These are phyloP conservation scores for Drosophila putrida DNA, from an alignment of 2,888 invertebrate genomes.

Conservation along the genomic window DNA sequence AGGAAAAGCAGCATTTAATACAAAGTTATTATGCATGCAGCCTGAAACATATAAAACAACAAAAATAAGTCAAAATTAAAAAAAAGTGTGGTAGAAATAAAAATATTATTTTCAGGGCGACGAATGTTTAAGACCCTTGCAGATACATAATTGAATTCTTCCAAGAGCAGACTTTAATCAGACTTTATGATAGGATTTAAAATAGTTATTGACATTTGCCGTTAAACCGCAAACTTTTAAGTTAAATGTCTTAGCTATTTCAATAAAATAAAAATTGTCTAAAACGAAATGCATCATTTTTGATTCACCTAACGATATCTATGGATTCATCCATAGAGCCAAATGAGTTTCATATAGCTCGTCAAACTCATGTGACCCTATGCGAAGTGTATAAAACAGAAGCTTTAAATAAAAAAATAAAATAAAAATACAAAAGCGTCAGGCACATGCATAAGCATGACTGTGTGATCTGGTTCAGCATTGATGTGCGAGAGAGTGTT, in stretches of 20 bases:
- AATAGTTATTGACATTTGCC: too few relatives aligned
- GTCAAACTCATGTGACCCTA: background rate
- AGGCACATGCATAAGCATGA: conserved; percentile 50
- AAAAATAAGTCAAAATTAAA: too few relatives aligned
- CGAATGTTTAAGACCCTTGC: too few relatives aligned
- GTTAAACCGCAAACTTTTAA: too few relatives aligned
- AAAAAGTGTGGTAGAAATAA: too few relatives aligned
- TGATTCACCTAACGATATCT: background rate
- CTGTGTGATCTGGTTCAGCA: conserved; percentile 3
- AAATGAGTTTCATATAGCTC: background rate
- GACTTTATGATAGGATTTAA: too few relatives aligned
- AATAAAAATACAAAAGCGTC: conserved; percentile 35
- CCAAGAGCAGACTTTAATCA: too few relatives aligned
- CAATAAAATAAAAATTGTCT: too few relatives aligned
- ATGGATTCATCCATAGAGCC: background rate
- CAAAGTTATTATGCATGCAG: conserved; percentile 80
- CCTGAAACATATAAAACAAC: conserved; percentile 33
- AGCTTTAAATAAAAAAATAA: conserved; percentile 11
- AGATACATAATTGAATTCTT: too few relatives aligned
- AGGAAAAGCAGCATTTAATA: conserved; percentile 66
- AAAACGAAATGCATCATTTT: background rate
- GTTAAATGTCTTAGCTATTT: too few relatives aligned
- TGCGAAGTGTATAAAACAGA: background rate
- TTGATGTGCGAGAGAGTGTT: conserved; percentile 8
- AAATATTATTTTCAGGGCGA: too few relatives aligned